Percentiles rank a stretch among this genome's conserved stretches.
phyloP scores from a whole-genome alignment of 2,113 vertebrate genomes.

The Phyllostomus hastatus region DNA sequence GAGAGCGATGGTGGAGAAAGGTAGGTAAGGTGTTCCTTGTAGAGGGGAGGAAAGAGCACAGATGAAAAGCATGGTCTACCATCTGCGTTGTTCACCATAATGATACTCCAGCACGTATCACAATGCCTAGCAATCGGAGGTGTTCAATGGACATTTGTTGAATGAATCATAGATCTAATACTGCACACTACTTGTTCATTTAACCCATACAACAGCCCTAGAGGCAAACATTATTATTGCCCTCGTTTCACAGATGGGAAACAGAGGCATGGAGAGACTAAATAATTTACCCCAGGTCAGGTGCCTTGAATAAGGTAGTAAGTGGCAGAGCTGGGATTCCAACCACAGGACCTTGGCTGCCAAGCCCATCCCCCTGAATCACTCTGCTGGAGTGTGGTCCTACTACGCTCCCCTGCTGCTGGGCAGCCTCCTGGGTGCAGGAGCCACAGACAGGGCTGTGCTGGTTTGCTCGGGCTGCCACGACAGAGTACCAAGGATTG shows the following conservation, averaged over 20 bases:
- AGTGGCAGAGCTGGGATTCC: background rate
- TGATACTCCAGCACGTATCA: background rate
- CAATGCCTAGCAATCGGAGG: background rate
- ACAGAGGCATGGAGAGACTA: background rate
- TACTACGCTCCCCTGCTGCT: background rate
- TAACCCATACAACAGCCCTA: background rate
- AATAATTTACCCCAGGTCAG: background rate
- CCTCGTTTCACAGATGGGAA: background rate
- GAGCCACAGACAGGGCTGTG: accelerated
- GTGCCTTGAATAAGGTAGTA: background rate
- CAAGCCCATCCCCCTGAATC: background rate
- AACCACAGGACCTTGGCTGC: accelerated
- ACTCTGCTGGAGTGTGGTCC: background rate
- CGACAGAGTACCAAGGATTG: background rate
- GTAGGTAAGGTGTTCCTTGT: background rate
- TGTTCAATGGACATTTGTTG: background rate
- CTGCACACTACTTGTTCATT: background rate
- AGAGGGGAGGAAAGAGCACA: background rate
- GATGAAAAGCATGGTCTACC: background rate
- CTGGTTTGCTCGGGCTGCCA: accelerated
- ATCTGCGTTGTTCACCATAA: accelerated
- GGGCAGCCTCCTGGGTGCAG: background rate
- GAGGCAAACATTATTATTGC: background rate
- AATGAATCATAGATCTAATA: background rate
- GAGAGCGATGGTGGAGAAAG: background rate